Evolutionary conservation across 1,140 invertebrate genomes (phyloP), one percentile per base, ranked within the genome.

Genomic region (Thalassaphorura encarpata): DNA sequence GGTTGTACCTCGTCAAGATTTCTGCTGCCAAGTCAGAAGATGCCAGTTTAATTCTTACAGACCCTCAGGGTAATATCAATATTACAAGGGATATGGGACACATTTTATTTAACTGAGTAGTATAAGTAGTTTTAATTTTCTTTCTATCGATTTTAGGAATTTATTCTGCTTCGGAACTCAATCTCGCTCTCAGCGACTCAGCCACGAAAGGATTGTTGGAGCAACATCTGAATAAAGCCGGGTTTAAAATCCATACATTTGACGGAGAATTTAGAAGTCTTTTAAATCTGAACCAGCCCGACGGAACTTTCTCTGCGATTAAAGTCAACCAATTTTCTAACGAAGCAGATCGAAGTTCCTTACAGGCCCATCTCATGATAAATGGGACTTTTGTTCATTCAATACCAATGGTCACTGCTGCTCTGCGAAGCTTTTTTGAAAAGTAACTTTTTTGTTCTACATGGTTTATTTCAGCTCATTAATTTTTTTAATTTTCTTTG

Each of bases 1-100:
- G 82, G 21, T 73, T 85, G 5, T 83, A 82, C 64, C 70, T 85
- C 43, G 80, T 82, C 57, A 83, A 79, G 15, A 76, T 78, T 45
- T 77, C 81, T 60, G 52, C n/a, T 4, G 3, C 21, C 11, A 13
- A 23, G 26, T 78, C 76, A 3, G 74, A 77, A 23, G 74, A 77
- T 45, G 73, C 76, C 43, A 77, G 75, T 52, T 78, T 80, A 75
- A 77, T 78, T 29, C 60, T 78, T 80, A 11, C 70, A 83, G 21
- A 72, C 72, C 58, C 67, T 84, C 29, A 78, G 71, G 54, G 70
- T 68, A n/a, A n/a, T n/a, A n/a, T n/a, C n/a, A n/a, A n/a, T n/a
- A n/a, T n/a, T n/a, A n/a, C n/a, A n/a, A n/a, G n/a, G n/a, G n/a
- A n/a, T n/a, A 62, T 68, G 52, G 33, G 33, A 36, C n/a, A 36